Percentiles rank a stretch among this genome's conserved stretches.
Evolutionary conservation across 2,888 invertebrate genomes (phyloP).

Genomic region (Scaptomyza cyrtandrae): DNA sequence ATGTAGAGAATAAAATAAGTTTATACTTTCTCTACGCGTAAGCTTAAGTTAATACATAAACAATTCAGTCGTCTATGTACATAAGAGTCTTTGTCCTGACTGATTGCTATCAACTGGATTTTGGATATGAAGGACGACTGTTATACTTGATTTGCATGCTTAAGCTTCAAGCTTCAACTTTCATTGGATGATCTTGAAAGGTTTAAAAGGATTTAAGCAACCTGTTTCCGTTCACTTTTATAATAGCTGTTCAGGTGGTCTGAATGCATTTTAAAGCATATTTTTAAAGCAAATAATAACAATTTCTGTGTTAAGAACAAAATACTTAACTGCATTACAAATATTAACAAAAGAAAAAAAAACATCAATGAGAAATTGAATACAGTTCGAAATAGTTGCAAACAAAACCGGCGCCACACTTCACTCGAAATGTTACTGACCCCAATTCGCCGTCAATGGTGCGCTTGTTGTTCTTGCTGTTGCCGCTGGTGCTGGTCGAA

Average conservation of each 20-base stretch:
- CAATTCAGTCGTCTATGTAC: no score
- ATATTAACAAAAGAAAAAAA: no score
- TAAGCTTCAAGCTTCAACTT: not conserved
- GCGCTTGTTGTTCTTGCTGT: constrained; percentile 85
- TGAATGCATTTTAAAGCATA: not conserved
- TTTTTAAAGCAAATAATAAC: not conserved
- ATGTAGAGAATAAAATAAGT: not conserved
- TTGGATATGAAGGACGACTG: not conserved
- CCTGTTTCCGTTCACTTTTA: constrained; percentile 81
- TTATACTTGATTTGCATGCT: not conserved
- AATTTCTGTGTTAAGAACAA: no score
- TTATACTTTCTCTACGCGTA: no score
- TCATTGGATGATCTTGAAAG: not conserved
- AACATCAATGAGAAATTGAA: not conserved
- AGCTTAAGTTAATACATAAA: no score
- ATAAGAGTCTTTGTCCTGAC: no score
- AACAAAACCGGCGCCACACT: no score
- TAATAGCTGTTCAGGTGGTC: constrained; percentile 1
- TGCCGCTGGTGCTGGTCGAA: constrained; percentile 54
- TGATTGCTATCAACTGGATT: not conserved
- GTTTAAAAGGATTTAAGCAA: not conserved
- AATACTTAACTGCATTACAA: not conserved
- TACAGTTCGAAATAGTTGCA: not conserved
- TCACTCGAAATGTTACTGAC: constrained; percentile 84
- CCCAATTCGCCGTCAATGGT: constrained; percentile 91